phyloP scores from a whole-genome alignment of 2,888 invertebrate species.

The Pollenia labialis region DNA sequence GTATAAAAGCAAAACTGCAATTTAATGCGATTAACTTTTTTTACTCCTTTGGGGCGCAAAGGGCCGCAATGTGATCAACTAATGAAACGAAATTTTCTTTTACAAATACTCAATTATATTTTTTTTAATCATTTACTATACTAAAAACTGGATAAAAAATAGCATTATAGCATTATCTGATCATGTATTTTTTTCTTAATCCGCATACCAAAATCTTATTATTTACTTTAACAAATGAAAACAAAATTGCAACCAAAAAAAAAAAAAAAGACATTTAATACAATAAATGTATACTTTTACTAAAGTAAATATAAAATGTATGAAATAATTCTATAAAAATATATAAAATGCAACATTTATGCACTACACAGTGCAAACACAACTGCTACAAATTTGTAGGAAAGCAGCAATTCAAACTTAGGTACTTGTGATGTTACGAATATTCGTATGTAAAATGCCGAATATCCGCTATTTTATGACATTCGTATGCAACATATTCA shows the following conservation, averaged over 20 bases:
- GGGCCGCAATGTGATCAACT: too few relatives aligned
- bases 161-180: constrained; percentile 8
- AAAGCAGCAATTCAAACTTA: neutral
- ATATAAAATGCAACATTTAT: constrained; percentile 56
- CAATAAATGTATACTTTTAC: neutral
- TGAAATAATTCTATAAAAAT: constrained; percentile 33
- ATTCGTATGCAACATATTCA: too few relatives aligned
- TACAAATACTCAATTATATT: neutral
- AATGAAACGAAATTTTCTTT: too few relatives aligned
- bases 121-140: neutral
- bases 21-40: too few relatives aligned
- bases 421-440: too few relatives aligned
- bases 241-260: neutral
- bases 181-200: constrained; percentile 7
- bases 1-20: too few relatives aligned
- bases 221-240: constrained; percentile 14
- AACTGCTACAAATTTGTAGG: neutral
- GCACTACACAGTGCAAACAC: neutral
- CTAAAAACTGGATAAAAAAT: constrained; percentile 10
- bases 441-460: too few relatives aligned
- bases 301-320: constrained; percentile 23
- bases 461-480: too few relatives aligned
- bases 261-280: constrained; percentile 4
- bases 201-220: constrained; percentile 47
- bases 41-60: too few relatives aligned